A percentile compares a stretch with the other conserved stretches of the same genome.
Evolutionary conservation across 2,888 invertebrate species (phyloP).

Genomic region (Gortyna flavago): DNA sequence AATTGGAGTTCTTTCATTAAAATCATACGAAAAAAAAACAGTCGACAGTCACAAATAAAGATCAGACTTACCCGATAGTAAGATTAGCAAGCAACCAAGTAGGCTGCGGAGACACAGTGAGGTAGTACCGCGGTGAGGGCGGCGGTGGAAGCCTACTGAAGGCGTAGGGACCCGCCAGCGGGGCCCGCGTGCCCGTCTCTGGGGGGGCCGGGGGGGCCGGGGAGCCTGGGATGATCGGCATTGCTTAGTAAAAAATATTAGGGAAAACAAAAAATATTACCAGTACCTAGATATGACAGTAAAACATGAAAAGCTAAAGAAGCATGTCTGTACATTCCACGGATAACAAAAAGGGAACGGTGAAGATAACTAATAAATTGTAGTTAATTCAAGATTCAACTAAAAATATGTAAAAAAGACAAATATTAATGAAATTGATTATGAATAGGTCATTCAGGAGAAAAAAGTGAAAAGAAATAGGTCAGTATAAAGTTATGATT

Average conservation of each 20-base stretch:
- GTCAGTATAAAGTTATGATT: neutral
- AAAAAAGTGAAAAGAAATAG: neutral
- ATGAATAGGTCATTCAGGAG: neutral
- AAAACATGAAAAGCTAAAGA: neutral
- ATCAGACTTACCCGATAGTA: constrained; percentile 91
- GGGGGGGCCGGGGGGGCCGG: constrained; percentile 62
- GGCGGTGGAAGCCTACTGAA: constrained; percentile 96
- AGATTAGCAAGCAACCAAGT: constrained; percentile 97
- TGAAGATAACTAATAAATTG: neutral
- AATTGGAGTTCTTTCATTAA: neutral
- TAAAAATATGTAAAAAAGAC: neutral
- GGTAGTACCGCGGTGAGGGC: constrained; percentile 94
- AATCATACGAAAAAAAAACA: neutral
- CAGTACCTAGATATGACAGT: neutral
- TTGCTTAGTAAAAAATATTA: neutral
- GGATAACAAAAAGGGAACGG: neutral
- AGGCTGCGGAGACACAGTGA: constrained; percentile 92
- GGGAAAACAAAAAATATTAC: no score
- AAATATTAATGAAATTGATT: neutral
- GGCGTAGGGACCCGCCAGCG: constrained; percentile 96
- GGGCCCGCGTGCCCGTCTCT: constrained; percentile 93
- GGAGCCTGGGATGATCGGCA: constrained; percentile 41
- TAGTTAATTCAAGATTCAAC: neutral
- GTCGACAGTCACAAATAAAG: neutral
- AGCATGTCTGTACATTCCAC: neutral